Base-by-base conservation (phyloP, 2,888 invertebrate species). In the Thera britannica region DNA sequence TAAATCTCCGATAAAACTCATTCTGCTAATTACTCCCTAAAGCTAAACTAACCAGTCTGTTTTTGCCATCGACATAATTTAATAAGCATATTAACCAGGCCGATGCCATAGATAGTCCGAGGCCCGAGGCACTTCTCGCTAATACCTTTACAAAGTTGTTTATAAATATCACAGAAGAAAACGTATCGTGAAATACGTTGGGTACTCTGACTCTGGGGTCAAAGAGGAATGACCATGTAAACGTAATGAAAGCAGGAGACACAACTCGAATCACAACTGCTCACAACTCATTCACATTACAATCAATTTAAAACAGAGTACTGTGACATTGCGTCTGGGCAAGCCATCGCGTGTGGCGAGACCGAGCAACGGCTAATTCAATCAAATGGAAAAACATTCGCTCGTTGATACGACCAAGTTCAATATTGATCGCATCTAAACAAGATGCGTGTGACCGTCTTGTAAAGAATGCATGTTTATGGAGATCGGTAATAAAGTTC, bases 11-110 rank as follows among this genome's bases (percentile, higher is more conserved):
- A 93, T 92, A 91, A 90, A 86, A 83, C 87, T 88, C 89, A 90
- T 90, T 91, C 89, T 79, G 86, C 90, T 93, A 93, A 93, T 93
- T 93, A 93, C 93, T 93, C 93, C 93, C 93, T 93, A 90, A 91
- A 93, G 93, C 93, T 87, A 93, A 90, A 91, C 83, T 86, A 84
- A 82, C 83, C 78, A 79, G 81, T 84, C 83, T 80, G 86, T 89
- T 93, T 92, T 93, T 91, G 90, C 93, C 86, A 87, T 90, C 90
- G 88, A 92, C 86, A 87, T 90, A 90, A 92, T 91, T 90, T 93
- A 92, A 93, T 93, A 93, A 92, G 88, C 88, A 89, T 89, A 92
- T 92, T 93, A 92, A 90, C 85, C 88, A 82, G 87, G 80, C 84
- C 87, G 92, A 93, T 92, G 86, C 87, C 84, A 84, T 86, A 89